These are phyloP conservation scores for Agrotis exclamationis DNA, from an alignment of 2,888 invertebrate species.

Conservation along the genomic window DNA sequence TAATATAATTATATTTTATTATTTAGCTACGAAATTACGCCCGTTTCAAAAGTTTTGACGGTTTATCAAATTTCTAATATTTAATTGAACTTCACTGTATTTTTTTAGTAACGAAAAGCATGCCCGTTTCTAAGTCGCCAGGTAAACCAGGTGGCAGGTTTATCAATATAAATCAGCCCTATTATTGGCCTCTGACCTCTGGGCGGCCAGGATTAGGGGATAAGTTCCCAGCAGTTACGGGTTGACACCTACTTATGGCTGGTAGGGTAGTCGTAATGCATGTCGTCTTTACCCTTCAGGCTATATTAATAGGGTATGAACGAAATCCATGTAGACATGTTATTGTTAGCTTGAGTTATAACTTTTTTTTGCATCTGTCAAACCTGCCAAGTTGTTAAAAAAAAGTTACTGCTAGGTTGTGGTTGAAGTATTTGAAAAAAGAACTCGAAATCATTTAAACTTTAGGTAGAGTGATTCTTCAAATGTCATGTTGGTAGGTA, in stretches of 20 bases:
- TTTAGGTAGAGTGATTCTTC: neutral
- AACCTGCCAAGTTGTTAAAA: neutral
- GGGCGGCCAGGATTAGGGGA: slow-evolving; percentile 72
- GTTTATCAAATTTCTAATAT: no score
- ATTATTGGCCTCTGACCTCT: slow-evolving; percentile 72
- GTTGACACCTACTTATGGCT: slow-evolving; percentile 61
- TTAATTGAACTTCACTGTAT: no score
- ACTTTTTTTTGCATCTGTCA: neutral
- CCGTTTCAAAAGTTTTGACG: no score
- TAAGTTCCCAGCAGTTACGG: slow-evolving; percentile 73
- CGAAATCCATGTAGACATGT: neutral
- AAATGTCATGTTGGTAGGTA: no score
- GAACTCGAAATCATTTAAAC: neutral
- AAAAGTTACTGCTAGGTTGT: no score
- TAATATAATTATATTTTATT: no score
- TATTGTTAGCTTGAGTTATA: neutral
- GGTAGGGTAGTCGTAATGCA: slow-evolving; percentile 47
- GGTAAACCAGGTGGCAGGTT: slow-evolving; percentile 69
- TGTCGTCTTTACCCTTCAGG: slow-evolving; percentile 49
- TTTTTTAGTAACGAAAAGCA: no score
- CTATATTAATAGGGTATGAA: slow-evolving; percentile 48
- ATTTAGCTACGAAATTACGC: no score
- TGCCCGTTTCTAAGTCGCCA: slow-evolving; percentile 13
- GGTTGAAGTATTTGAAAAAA: neutral
- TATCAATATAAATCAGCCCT: slow-evolving; percentile 74